Evolutionary conservation across 2,797 vertebrate species (phyloP).

Genomic region (Thamnophis elegans): DNA sequence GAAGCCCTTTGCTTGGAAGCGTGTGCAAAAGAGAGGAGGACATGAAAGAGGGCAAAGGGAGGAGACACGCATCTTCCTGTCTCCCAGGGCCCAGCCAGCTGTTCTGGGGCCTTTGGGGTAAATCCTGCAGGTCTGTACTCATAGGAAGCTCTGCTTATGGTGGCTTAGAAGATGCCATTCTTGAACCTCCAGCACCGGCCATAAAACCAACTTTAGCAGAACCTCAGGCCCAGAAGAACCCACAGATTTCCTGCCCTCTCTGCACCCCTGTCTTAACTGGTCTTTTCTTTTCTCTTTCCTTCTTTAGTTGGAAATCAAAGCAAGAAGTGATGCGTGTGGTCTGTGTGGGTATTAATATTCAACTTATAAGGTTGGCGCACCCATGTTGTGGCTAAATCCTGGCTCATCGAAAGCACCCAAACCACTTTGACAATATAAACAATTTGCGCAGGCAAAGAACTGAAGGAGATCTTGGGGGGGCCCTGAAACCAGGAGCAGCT

Average conservation of each 20-base stretch:
- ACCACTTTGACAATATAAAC: neutral
- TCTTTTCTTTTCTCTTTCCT: neutral
- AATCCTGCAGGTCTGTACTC: neutral
- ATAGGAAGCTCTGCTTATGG: neutral
- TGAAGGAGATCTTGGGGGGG: neutral
- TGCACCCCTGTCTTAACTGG: neutral
- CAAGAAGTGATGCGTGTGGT: neutral
- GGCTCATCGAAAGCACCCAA: neutral
- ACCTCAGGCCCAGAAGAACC: neutral
- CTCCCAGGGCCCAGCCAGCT: neutral
- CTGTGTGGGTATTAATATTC: neutral
- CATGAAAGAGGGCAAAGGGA: neutral
- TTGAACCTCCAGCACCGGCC: neutral
- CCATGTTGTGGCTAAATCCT: neutral
- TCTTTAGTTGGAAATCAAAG: neutral
- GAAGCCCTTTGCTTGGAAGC: neutral
- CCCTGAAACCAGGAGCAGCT: no score
- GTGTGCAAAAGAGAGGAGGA: neutral
- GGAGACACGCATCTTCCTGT: neutral
- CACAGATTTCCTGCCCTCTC: neutral
- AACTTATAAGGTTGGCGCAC: neutral
- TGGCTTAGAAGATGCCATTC: neutral
- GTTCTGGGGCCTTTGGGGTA: neutral
- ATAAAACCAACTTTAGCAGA: no score
- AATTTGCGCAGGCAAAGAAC: accelerated